Base-by-base conservation (phyloP, 2,888 invertebrate genomes). In the Gasteruption jaculator region DNA sequence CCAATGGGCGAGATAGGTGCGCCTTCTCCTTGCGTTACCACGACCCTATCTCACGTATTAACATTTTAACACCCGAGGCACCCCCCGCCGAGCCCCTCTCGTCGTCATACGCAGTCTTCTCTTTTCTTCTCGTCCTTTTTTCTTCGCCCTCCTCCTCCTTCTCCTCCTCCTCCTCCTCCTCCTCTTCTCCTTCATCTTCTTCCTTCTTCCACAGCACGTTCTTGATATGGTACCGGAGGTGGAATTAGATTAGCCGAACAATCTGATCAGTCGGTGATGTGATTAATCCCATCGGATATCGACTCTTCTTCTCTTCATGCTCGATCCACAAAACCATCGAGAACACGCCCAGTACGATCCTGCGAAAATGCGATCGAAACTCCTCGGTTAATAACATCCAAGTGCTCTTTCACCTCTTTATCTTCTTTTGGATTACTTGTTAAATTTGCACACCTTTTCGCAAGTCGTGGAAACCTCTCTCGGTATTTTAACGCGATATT, bases 171-270 rank as follows among this genome's bases (percentile, higher is more conserved):
- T 29, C 35, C 8, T 24, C 15, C 6, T 31, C 36, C 26, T 32
- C 35, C 32, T 21, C 20, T 14, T 14, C 26, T n/a, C 1, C 41
- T 24, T 24, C 15, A 25, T 14, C 5, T 31, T 32, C 21, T 32
- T 32, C 34, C 29, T 11, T 18, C 15, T 16, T 26, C 25, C 4
- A 18, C 25, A 5, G n/a, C 20, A n/a, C 14, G 35, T 45, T 41
- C 41, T 46, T 25, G 6, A 7, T 30, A 25, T 38, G 49, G 53
- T 53, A 57, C 37, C 50, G 52, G 54, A 56, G 58, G 61, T 60
- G 56, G 60, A 65, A 64, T 66, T 65, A 58, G 64, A 66, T 66
- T 63, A 63, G 61, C 58, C 56, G 58, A 58, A 61, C 60, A 61
- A 64, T 63, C 60, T 59, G 63, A 64, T 61, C 63, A 58, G 54